A percentile compares a stretch with the other conserved stretches of the same genome.
phyloP scores from a whole-genome alignment of 2,113 vertebrate species.

The Ammodytes dubius region DNA sequence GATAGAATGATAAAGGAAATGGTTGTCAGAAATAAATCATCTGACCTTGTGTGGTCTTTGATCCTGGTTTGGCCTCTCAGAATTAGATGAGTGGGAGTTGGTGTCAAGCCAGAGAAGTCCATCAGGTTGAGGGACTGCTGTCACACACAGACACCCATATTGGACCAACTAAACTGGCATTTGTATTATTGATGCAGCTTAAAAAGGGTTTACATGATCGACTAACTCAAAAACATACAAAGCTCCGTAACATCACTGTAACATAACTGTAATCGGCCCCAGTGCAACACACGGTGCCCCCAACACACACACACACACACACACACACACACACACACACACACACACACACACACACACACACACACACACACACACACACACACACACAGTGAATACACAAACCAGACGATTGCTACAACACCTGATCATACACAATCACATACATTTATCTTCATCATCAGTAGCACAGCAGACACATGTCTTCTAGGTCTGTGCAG shows the following conservation, averaged over 20 bases:
- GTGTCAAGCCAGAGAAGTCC: slow-evolving; percentile 75
- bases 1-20: neutral
- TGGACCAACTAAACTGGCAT: neutral
- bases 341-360: no score
- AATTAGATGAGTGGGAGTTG: slow-evolving; percentile 28
- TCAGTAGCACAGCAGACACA: no score
- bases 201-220: neutral
- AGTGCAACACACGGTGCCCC: no score
- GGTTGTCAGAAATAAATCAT: slow-evolving; percentile 18
- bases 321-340: no score
- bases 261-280: neutral
- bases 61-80: slow-evolving; percentile 86
- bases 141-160: neutral
- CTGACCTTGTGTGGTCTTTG: slow-evolving; percentile 13
- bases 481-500: no score
- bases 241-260: neutral
- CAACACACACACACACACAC: no score
- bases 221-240: neutral
- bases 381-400: no score
- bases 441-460: no score
- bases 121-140: slow-evolving; percentile 51
- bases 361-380: no score
- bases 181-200: neutral
- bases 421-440: no score
- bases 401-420: no score